These are phyloP conservation scores for Volucella zonaria DNA, from an alignment of 2,888 invertebrate species.

Conservation along the genomic window DNA sequence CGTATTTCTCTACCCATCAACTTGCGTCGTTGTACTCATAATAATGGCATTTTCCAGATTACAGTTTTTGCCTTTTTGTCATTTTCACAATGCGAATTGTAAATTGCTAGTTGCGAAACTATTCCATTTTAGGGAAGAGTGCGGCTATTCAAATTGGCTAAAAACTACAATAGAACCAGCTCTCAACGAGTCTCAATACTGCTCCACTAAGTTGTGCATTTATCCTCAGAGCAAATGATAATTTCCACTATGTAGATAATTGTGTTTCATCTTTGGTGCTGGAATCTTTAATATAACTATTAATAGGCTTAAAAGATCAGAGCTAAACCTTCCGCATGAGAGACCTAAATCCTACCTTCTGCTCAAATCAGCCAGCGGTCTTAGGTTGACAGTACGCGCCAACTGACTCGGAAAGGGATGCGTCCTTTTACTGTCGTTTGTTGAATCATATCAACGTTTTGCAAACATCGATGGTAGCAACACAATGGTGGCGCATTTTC, in stretches of 20 bases:
- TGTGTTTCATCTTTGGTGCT: conserved; percentile 53
- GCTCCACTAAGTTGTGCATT: conserved; percentile 25
- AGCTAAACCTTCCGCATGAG: conserved; percentile 57
- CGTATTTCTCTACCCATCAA: conserved; percentile 8
- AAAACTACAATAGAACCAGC: not conserved
- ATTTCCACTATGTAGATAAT: conserved; percentile 30
- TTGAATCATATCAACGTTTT: conserved; percentile 63
- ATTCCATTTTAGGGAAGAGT: not conserved
- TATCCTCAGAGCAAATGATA: conserved; percentile 42
- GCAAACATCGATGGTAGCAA: conserved; percentile 68
- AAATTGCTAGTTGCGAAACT: too few species aligned
- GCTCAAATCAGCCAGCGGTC: conserved; percentile 9
- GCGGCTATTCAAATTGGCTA: not conserved
- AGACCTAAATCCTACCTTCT: conserved; percentile 18
- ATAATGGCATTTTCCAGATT: conserved; percentile 58
- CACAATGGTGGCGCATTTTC: conserved; percentile 56
- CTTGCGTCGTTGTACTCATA: conserved; percentile 27
- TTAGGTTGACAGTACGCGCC: not conserved
- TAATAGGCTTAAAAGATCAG: conserved; percentile 73
- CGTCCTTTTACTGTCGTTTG: conserved; percentile 34
- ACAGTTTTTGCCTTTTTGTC: conserved; percentile 29
- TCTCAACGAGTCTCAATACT: not conserved
- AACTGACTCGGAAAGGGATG: not conserved
- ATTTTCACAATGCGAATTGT: not conserved
- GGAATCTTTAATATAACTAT: conserved; percentile 61